Percentiles rank a stretch among this genome's conserved stretches.
These are phyloP conservation scores for Nemapogon koenigi DNA, from an alignment of 2,888 invertebrate genomes.

Conservation along the genomic window DNA sequence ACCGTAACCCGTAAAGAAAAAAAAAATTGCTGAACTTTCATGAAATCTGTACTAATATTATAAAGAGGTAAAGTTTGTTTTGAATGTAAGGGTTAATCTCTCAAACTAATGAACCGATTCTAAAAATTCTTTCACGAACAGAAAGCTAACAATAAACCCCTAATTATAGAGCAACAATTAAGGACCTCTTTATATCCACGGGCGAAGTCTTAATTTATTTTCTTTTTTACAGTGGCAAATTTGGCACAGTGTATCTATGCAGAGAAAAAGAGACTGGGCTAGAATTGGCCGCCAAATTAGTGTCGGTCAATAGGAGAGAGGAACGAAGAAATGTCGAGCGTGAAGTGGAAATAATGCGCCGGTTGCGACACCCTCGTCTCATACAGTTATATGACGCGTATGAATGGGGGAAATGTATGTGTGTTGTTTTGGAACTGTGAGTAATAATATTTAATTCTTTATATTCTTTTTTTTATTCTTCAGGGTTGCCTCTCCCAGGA, in stretches of 20 bases:
- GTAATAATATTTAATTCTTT: constrained; percentile 37
- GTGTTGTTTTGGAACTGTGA: constrained; percentile 97
- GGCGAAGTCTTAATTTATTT: not conserved
- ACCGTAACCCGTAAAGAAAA: too few species aligned
- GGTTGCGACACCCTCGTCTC: constrained; percentile 91
- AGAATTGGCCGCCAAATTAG: constrained; percentile 91
- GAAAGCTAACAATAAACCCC: not conserved
- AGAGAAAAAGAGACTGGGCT: constrained; percentile 82
- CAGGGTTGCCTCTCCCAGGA: too few species aligned
- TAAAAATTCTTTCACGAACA: too few species aligned
- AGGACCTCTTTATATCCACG: not conserved
- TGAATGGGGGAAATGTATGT: constrained; percentile 92
- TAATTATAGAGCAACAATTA: not conserved
- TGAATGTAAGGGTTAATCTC: too few species aligned
- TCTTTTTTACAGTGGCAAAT: constrained; percentile 80
- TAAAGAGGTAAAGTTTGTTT: too few species aligned
- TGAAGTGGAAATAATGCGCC: constrained; percentile 96
- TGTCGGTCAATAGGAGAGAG: constrained; percentile 83
- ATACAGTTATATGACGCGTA: constrained; percentile 98
- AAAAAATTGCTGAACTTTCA: too few species aligned
- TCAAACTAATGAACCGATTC: too few species aligned
- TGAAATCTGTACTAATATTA: too few species aligned
- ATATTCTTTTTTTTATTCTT: not conserved
- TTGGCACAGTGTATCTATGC: constrained; percentile 95
- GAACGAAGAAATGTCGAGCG: constrained; percentile 91